Evolutionary conservation across 2,888 invertebrate genomes (phyloP).

Genomic region (Aphodius granarius): DNA sequence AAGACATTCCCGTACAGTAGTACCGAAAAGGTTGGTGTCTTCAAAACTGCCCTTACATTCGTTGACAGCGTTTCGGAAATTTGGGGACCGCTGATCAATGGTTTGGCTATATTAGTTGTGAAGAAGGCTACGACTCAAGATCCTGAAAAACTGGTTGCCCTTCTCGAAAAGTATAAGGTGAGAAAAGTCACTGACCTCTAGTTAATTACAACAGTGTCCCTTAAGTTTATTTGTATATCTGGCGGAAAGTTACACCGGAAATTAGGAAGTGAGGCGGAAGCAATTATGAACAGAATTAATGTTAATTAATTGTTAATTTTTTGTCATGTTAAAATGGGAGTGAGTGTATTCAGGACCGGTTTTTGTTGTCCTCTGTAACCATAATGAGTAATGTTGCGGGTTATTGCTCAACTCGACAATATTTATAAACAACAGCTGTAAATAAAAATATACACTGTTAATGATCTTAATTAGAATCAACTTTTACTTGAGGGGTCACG

Average conservation of each 20-base stretch:
- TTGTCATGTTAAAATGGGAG: neutral
- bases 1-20: slow-evolving; percentile 72
- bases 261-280: neutral
- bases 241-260: neutral
- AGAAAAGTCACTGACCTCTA: slow-evolving; percentile 20
- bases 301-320: neutral
- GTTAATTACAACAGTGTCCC: neutral
- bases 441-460: neutral
- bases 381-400: neutral
- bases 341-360: neutral
- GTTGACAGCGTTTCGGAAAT: slow-evolving; percentile 89
- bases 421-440: neutral
- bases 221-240: neutral
- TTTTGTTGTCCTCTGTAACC: neutral
- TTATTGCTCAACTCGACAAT: neutral
- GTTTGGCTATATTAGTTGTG: slow-evolving; percentile 71
- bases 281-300: neutral
- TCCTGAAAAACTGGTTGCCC: slow-evolving; percentile 71
- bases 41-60: slow-evolving; percentile 90
- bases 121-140: slow-evolving; percentile 74
- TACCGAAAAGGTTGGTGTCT: slow-evolving; percentile 73
- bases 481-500: neutral
- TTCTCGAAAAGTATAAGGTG: slow-evolving; percentile 73
- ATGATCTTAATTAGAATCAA: neutral
- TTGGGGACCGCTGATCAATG: slow-evolving; percentile 81